Conservation (phyloP, 2,888 invertebrate species). For the Epistrophe grossulariae region DNA sequence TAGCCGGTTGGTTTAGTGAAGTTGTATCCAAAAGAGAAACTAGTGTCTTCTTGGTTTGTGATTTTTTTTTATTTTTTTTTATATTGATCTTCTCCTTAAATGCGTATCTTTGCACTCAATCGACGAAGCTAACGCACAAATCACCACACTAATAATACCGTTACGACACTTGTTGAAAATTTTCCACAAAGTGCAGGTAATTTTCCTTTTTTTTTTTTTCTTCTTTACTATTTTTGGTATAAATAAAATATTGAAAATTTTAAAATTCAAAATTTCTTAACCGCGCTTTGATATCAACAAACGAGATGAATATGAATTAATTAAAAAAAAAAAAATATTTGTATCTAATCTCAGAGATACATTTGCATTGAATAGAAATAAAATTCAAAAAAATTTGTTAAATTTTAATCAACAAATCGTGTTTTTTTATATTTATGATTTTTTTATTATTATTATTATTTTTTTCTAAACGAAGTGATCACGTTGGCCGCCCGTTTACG, state of each 20-base stretch:
- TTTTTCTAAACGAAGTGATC: conserved; percentile 80
- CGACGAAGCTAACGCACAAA: conserved; percentile 47
- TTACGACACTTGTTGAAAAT: conserved; percentile 46
- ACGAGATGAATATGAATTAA: conserved; percentile 27
- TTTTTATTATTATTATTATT: conserved; percentile 18
- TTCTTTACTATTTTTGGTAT: not conserved
- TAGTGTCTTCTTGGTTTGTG: conserved; percentile 49
- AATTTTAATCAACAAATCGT: conserved; percentile 3
- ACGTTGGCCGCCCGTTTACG: conserved; percentile 83
- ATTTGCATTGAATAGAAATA: conserved; percentile 27
- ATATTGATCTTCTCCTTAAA: conserved; percentile 72
- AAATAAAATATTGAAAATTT: not conserved
- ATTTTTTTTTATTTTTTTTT: conserved; percentile 15
- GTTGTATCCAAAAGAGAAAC: conserved; percentile 74
- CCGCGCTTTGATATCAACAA: conserved; percentile 7
- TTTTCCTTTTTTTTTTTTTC: conserved; percentile 32
- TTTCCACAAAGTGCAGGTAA: conserved; percentile 35
- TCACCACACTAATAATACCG: conserved; percentile 34
- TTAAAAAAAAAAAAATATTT: not conserved
- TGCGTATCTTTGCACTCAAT: conserved; percentile 66
- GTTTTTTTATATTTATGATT: conserved; percentile 17
- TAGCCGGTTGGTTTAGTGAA: conserved; percentile 59
- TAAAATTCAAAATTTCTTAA: conserved; percentile 28
- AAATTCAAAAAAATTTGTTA: not conserved
- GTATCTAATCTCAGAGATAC: conserved; percentile 7